A percentile compares a stretch with the other conserved stretches of the same genome.
Evolutionary conservation across 1,140 invertebrate genomes (phyloP).

Genomic region (Scaptodrosophila lebanonensis): DNA sequence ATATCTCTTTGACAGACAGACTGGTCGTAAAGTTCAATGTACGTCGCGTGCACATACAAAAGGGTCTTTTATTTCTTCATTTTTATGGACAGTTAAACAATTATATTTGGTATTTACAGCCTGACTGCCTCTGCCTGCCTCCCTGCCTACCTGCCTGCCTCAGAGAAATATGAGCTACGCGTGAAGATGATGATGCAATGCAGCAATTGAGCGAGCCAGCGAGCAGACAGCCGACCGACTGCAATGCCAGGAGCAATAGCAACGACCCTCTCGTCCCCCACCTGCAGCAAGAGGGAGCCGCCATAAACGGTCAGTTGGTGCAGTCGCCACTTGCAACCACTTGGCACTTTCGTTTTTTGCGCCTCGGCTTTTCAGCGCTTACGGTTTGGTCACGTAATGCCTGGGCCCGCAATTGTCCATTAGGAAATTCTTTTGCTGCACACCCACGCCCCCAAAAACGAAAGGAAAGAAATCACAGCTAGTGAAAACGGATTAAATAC

Average conservation of each 20-base stretch:
- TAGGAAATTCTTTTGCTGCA: constrained; percentile 53
- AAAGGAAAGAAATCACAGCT: constrained; percentile 56
- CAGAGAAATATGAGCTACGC: constrained; percentile 54
- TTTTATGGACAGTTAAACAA: constrained; percentile 71
- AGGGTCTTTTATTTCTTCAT: constrained; percentile 65
- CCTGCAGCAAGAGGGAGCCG: neutral
- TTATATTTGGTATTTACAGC: constrained; percentile 72
- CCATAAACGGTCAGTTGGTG: constrained; percentile 1
- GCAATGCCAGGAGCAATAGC: constrained; percentile 38
- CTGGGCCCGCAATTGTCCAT: constrained; percentile 39
- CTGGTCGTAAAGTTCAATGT: constrained; percentile 50
- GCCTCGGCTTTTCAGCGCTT: constrained; percentile 13
- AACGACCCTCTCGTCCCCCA: neutral
- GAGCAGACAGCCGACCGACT: constrained; percentile 3
- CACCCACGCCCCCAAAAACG: constrained; percentile 13
- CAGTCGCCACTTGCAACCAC: constrained; percentile 24
- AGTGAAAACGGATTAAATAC: constrained; percentile 51
- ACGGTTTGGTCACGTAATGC: constrained; percentile 55
- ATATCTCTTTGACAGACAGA: constrained; percentile 41
- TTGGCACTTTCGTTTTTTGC: constrained; percentile 55
- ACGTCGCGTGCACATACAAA: constrained; percentile 36
- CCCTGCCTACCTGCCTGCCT: constrained; percentile 5
- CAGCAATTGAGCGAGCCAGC: constrained; percentile 14
- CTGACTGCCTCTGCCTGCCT: no score
- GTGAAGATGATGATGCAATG: constrained; percentile 55